phyloP scores from a whole-genome alignment of 2,888 invertebrate species.

The Cartodere bifasciata region DNA sequence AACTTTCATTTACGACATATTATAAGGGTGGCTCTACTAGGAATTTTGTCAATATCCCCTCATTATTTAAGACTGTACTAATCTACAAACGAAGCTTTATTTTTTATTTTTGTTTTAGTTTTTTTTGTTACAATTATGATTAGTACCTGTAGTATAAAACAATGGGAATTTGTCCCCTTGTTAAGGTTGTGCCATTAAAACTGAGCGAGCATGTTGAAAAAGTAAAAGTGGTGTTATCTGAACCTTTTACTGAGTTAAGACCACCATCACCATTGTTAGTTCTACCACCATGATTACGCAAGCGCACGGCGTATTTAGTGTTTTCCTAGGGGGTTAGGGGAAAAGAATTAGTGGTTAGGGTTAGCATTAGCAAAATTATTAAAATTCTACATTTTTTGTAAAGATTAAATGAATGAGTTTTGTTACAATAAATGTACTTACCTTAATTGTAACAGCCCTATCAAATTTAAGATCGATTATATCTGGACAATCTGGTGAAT shows the following conservation, averaged over 20 bases:
- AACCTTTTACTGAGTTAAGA: constrained; percentile 73
- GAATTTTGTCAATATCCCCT: too few species aligned
- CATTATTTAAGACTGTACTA: too few species aligned
- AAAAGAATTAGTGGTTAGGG: constrained; percentile 1
- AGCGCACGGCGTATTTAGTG: constrained; percentile 74
- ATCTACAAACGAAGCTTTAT: too few species aligned
- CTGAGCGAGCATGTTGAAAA: constrained; percentile 87
- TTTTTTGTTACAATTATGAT: too few species aligned
- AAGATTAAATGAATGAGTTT: too few species aligned
- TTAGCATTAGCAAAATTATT: too few species aligned
- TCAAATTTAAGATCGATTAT: constrained; percentile 85
- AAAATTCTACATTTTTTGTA: too few species aligned
- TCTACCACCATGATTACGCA: constrained; percentile 81
- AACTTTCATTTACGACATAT: too few species aligned
- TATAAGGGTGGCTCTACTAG: too few species aligned
- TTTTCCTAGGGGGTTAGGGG: constrained; percentile 69
- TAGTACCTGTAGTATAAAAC: constrained; percentile 73
- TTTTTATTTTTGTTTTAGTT: too few species aligned
- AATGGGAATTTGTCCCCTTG: constrained; percentile 89
- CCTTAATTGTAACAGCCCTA: constrained; percentile 73
- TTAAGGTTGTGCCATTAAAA: constrained; percentile 92
- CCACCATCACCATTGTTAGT: constrained; percentile 95
- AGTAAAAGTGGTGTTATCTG: constrained; percentile 83
- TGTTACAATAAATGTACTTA: constrained; percentile 26
- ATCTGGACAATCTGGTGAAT: constrained; percentile 81